These are phyloP conservation scores for Larimichthys polyactis DNA, from an alignment of 2,113 vertebrate species.

Conservation along the genomic window DNA sequence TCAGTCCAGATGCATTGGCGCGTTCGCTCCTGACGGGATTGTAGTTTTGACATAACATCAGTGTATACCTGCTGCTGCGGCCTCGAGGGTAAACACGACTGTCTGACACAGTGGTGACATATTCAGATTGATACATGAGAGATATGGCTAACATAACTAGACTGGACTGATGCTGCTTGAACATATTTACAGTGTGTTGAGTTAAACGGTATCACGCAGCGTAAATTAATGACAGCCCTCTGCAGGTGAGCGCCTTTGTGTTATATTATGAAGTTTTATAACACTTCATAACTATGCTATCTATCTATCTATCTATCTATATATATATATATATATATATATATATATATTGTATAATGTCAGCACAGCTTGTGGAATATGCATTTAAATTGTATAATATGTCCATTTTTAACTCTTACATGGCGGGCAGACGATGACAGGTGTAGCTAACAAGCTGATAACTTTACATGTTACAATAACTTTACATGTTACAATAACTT, in stretches of 20 bases:
- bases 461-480: no score
- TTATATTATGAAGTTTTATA: not conserved
- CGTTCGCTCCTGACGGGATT: slow-evolving; percentile 18
- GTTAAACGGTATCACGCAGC: not conserved
- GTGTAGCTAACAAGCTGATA: no score
- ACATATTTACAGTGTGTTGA: not conserved
- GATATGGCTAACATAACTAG: not conserved
- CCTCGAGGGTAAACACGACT: not conserved
- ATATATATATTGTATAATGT: not conserved
- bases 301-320: no score
- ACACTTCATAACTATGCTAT: not conserved
- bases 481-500: no score
- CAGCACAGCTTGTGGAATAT: not conserved
- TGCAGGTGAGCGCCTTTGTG: slow-evolving; percentile 22
- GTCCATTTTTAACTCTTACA: not conserved
- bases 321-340: no score
- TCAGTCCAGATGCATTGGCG: slow-evolving; percentile 11
- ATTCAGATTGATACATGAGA: slow-evolving; percentile 11
- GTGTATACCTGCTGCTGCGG: slow-evolving; percentile 4
- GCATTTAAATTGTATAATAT: not conserved
- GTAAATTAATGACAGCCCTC: slow-evolving; percentile 14
- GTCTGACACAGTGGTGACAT: slow-evolving; percentile 16
- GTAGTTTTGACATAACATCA: slow-evolving; percentile 18
- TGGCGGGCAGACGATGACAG: not conserved
- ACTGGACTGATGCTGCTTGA: slow-evolving; percentile 8